Evolutionary conservation across 2,888 invertebrate species (phyloP), one percentile per base, ranked within the genome.

Genomic region (Aelia acuminata): DNA sequence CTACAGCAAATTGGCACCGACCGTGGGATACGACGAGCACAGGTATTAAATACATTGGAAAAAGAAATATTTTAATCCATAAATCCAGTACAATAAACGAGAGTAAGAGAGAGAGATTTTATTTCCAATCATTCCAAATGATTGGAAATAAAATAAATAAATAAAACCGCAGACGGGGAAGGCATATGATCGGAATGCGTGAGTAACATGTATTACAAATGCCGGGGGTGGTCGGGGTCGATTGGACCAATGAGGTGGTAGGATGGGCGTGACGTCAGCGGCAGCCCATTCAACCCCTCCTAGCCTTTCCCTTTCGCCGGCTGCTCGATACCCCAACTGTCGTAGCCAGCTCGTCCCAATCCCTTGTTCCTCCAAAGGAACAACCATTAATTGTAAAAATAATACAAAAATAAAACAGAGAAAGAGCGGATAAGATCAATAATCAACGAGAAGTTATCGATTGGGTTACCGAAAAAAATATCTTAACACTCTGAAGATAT

Each of bases 301-400:
- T 47, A 39, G 43, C 80, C 80, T 80, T 80, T 80, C 85, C 85
- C 85, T 50, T 85, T 85, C 85, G 39, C 50, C 49, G 49, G 48
- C 85, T 50, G 85, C 50, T 85, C 85, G 53, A 85, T 85, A 85
- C 80, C 75, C 43, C n/a, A 43, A n/a, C 80, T 80, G 80, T 80
- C 80, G 18, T 22, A n/a, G 11, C 43, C 80, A 80, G 43, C 43
- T n/a, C 80, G 43, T 11, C 80, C 43, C 43, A 80, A 43, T 43
- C 35, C 22, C 22, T 4, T 20, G 10, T 15, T 15, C 26, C 15
- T n/a, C 3, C 26, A 26, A 4, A 3, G 15, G 15, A 57, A 26
- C 13, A 26, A 22, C 39, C 22, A 39, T 39, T 75, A 43, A 39
- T 22, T 75, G 39, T 20, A 0, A n/a, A 39, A 75, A 35, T 22